phyloP scores from a whole-genome alignment of 2,797 vertebrate genomes.

The Polyboroides typus region DNA sequence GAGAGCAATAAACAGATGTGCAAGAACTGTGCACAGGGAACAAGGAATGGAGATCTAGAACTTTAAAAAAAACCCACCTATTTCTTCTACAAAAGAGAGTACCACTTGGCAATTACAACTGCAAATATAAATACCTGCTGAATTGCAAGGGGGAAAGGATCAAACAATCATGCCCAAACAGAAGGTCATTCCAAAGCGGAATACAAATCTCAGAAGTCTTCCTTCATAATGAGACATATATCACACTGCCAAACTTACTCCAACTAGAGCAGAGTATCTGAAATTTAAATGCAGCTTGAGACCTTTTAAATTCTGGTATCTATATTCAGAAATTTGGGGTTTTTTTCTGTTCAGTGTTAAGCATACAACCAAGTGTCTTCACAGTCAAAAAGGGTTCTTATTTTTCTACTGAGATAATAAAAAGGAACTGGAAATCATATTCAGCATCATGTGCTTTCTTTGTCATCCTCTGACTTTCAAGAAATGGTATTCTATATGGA shows the following conservation, averaged over 20 bases:
- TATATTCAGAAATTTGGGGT: not conserved
- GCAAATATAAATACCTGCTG: not conserved
- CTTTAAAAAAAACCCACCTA: not conserved
- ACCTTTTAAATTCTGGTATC: not conserved
- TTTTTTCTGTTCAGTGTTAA: not conserved
- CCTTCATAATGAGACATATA: not conserved
- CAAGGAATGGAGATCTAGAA: not conserved
- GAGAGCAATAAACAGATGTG: not conserved
- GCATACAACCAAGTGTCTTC: not conserved
- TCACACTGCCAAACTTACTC: not conserved
- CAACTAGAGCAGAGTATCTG: not conserved
- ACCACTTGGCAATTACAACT: not conserved
- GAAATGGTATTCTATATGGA: not conserved
- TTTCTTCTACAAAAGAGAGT: not conserved
- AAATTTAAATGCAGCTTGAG: not conserved
- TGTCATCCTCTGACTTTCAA: not conserved
- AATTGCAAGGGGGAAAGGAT: not conserved
- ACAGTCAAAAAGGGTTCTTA: not conserved
- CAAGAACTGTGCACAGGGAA: not conserved
- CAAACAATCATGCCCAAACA: not conserved
- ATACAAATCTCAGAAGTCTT: not conserved
- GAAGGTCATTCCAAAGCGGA: not conserved
- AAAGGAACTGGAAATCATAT: not conserved
- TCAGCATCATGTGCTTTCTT: not conserved
- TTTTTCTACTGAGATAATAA: not conserved